A percentile compares a stretch with the other conserved stretches of the same genome.
phyloP scores from a whole-genome alignment of 1,140 invertebrate genomes.

The Copidosoma floridanum region DNA sequence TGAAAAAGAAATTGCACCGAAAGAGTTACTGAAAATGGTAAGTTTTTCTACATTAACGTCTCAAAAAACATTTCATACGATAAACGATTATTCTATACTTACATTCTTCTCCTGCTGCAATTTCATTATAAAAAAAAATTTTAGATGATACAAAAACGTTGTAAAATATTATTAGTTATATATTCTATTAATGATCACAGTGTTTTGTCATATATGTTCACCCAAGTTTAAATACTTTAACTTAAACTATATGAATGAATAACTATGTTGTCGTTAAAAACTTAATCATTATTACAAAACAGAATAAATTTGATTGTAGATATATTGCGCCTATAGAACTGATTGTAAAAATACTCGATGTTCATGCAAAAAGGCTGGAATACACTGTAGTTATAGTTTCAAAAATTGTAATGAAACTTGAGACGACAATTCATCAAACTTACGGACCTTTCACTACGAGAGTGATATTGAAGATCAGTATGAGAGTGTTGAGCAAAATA shows the following conservation, averaged over 20 bases:
- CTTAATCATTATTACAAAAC: no score
- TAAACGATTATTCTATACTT: no score
- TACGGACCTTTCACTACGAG: neutral
- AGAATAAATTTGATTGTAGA: neutral
- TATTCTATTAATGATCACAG: no score
- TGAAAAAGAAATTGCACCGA: conserved; percentile 37
- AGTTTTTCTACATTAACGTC: no score
- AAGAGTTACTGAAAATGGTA: conserved; percentile 33
- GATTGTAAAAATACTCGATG: conserved; percentile 29
- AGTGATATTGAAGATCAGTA: neutral
- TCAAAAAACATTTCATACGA: no score
- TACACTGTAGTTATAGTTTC: conserved; percentile 38
- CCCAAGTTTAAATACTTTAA: no score
- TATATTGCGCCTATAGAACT: conserved; percentile 36
- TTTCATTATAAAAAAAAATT: no score
- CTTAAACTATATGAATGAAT: neutral
- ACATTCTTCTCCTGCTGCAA: no score
- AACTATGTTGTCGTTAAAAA: no score
- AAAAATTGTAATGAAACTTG: conserved; percentile 33
- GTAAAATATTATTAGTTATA: neutral
- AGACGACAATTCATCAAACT: conserved; percentile 24
- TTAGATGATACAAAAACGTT: no score
- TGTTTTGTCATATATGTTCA: no score
- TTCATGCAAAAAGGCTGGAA: conserved; percentile 39
- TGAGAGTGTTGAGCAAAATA: neutral